A percentile compares a stretch with the other conserved stretches of the same genome.
Conservation (phyloP, 1,140 invertebrate species). For the Aphidius gifuensis region DNA sequence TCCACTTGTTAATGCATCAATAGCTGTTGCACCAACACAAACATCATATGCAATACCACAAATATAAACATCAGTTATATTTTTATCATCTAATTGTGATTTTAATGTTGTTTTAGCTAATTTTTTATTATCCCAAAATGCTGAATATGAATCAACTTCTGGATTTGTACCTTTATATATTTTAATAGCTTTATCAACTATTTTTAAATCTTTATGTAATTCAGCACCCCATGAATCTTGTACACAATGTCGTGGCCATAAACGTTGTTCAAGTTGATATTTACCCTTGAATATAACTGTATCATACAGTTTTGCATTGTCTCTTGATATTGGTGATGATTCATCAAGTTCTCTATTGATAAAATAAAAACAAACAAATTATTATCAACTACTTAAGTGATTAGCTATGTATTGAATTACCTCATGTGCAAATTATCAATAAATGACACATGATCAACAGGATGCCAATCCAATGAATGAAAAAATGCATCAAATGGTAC, state of each 20-base stretch:
- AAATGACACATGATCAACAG: slow-evolving; percentile 93
- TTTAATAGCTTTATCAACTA: slow-evolving; percentile 72
- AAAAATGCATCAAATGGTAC: slow-evolving; percentile 90
- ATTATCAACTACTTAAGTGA: slow-evolving; percentile 6
- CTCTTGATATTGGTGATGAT: slow-evolving; percentile 49
- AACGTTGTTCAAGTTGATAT: slow-evolving; percentile 75
- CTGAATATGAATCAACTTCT: slow-evolving; percentile 95
- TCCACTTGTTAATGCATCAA: slow-evolving; percentile 81
- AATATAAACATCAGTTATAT: slow-evolving; percentile 89
- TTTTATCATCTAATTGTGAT: slow-evolving; percentile 72
- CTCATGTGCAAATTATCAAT: slow-evolving; percentile 78
- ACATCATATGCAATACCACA: slow-evolving; percentile 96
- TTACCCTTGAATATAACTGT: slow-evolving; percentile 89
- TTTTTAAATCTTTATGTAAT: slow-evolving; percentile 85
- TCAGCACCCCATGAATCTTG: slow-evolving; percentile 93
- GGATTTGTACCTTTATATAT: slow-evolving; percentile 93
- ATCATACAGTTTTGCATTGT: slow-evolving; percentile 81
- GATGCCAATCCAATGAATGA: slow-evolving; percentile 97
- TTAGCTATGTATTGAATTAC: slow-evolving; percentile 29
- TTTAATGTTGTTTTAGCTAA: slow-evolving; percentile 83
- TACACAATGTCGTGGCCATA: slow-evolving; percentile 95
- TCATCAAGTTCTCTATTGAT: slow-evolving; percentile 42
- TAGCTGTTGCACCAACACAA: slow-evolving; percentile 88
- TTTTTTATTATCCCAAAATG: slow-evolving; percentile 97
- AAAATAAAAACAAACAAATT: slow-evolving; percentile 16